Evolutionary conservation across 2,113 vertebrate species (phyloP).

Genomic region (Pithys albifrons): DNA sequence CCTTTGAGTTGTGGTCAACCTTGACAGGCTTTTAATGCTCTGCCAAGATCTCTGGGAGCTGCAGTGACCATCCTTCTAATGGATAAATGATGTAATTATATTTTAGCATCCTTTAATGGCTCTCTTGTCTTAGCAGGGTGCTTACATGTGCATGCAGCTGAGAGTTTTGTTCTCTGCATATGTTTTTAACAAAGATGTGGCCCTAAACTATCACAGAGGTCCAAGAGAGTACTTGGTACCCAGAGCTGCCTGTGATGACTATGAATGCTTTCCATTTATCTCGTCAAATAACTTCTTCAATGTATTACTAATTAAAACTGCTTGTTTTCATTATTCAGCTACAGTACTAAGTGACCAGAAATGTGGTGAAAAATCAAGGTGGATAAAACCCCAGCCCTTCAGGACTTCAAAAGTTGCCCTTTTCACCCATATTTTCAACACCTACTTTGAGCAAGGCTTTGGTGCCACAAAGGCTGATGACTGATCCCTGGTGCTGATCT

Average conservation of each 20-base stretch:
- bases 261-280: background rate
- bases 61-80: conserved; percentile 20
- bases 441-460: conserved; percentile 76
- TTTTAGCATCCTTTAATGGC: conserved; percentile 1
- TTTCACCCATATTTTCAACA: conserved; percentile 86
- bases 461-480: conserved; percentile 80
- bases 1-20: conserved; percentile 18
- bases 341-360: background rate
- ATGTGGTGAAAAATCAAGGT: background rate
- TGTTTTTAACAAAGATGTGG: background rate
- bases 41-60: conserved; percentile 22
- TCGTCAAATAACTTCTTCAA: background rate
- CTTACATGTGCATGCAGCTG: background rate
- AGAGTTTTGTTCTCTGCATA: background rate
- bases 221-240: background rate
- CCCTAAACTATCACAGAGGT: background rate
- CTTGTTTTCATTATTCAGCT: background rate
- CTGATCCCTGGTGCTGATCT: conserved; percentile 74
- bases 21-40: conserved; percentile 23
- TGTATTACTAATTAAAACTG: background rate
- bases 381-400: background rate
- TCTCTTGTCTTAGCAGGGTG: background rate
- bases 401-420: conserved; percentile 71
- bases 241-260: background rate
- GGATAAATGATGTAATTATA: conserved; percentile 42